These are phyloP conservation scores for Tauraco erythrolophus DNA, from an alignment of 2,113 vertebrate genomes.

Conservation along the genomic window DNA sequence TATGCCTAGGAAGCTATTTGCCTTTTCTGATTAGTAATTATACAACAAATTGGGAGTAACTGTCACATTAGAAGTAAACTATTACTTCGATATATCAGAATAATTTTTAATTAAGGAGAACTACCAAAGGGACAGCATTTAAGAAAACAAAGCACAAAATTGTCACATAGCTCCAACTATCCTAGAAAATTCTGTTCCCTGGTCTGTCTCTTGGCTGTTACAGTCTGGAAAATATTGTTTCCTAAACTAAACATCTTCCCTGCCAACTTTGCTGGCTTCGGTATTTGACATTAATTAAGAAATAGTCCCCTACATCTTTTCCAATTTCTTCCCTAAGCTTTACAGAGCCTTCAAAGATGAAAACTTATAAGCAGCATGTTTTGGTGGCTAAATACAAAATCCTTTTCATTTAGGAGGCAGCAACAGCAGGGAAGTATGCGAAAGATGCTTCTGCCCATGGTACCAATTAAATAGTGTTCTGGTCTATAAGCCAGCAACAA, in stretches of 20 bases:
- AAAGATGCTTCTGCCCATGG: background rate
- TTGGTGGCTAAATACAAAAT: background rate
- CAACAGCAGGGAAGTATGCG: background rate
- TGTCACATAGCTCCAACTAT: background rate
- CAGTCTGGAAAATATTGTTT: background rate
- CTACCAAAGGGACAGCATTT: background rate
- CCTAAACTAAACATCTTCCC: background rate
- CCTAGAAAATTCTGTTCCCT: background rate
- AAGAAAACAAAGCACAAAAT: background rate
- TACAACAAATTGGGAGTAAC: background rate
- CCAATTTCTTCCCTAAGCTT: background rate
- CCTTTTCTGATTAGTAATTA: slow-evolving; percentile 10
- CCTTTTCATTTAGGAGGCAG: background rate
- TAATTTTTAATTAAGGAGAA: slow-evolving; percentile 49
- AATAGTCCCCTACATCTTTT: background rate
- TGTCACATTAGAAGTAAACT: slow-evolving; percentile 14
- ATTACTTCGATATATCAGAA: background rate
- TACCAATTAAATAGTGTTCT: background rate
- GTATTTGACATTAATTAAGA: background rate
- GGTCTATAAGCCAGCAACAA: background rate
- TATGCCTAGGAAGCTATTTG: background rate
- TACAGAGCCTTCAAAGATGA: background rate
- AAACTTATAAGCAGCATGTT: background rate
- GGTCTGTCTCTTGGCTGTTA: background rate
- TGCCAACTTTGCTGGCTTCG: background rate